Percentiles rank a stretch among this genome's conserved stretches.
These are phyloP conservation scores for Araneus ventricosus DNA, from an alignment of 1,140 invertebrate genomes.

Conservation along the genomic window DNA sequence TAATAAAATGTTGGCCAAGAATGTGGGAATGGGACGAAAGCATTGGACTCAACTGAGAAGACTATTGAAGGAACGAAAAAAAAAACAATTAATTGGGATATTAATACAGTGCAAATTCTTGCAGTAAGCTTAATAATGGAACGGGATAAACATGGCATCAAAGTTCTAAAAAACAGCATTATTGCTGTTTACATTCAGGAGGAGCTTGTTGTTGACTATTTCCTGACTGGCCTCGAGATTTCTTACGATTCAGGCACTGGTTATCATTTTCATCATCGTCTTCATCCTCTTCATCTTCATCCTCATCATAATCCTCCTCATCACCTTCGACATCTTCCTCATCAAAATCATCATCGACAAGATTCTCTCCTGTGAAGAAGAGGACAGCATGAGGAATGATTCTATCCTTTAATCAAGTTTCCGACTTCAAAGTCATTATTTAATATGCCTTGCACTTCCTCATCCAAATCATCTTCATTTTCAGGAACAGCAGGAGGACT, in stretches of 20 bases:
- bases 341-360: conserved; percentile 76
- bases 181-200: conserved; percentile 77
- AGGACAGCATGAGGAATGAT: conserved; percentile 95
- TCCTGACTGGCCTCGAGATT: conserved; percentile 50
- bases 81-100: no score
- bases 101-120: conserved; percentile 63
- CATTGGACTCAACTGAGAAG: no score
- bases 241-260: conserved; percentile 57
- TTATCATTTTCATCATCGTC: conserved; percentile 73
- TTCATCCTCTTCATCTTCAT: conserved; percentile 76
- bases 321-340: conserved; percentile 76
- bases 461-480: conserved; percentile 82
- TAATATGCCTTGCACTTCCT: conserved; percentile 88
- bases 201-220: conserved; percentile 13
- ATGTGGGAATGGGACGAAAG: no score
- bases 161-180: conserved; percentile 21
- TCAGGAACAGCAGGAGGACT: conserved; percentile 86
- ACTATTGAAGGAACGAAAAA: no score
- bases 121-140: conserved; percentile 55
- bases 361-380: conserved; percentile 89
- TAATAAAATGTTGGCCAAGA: no score
- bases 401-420: conserved; percentile 96
- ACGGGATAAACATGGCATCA: conserved; percentile 66
- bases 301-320: conserved; percentile 76
- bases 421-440: conserved; percentile 98